phyloP scores from a whole-genome alignment of 1,140 invertebrate species.

The Eupeodes corollae region DNA sequence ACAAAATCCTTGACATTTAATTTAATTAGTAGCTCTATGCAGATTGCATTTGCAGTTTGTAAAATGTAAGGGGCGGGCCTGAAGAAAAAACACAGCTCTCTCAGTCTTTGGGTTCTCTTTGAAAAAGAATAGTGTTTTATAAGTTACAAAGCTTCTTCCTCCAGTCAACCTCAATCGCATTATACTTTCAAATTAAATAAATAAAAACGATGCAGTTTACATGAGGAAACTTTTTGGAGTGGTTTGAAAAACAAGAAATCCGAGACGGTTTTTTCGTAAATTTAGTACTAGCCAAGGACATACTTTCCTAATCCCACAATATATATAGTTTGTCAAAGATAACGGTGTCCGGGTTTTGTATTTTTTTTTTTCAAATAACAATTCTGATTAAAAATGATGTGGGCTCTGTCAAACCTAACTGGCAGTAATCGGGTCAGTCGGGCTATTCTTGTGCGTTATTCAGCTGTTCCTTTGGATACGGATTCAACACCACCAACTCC shows the following conservation, averaged over 20 bases:
- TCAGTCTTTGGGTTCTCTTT: no score
- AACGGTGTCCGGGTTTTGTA: no score
- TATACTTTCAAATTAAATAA: neutral
- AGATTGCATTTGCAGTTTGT: neutral
- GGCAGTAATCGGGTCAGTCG: conserved; percentile 35
- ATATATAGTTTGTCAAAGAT: no score
- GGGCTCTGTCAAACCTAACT: conserved; percentile 35
- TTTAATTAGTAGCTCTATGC: neutral
- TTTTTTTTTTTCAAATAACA: no score
- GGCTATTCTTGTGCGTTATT: conserved; percentile 33
- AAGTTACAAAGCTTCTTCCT: neutral
- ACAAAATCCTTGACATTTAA: conserved; percentile 4
- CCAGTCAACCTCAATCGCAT: neutral
- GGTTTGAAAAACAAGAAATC: no score
- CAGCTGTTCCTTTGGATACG: conserved; percentile 25
- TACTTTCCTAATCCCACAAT: no score
- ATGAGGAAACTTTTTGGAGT: no score
- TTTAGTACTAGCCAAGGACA: no score
- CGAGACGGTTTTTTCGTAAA: no score
- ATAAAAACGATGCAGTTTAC: neutral
- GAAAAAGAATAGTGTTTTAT: neutral
- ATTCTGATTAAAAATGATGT: conserved; percentile 21
- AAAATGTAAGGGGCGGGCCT: neutral
- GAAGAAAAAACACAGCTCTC: no score
- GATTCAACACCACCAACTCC: conserved; percentile 7